Percentiles rank a stretch among this genome's conserved stretches.
Conservation (phyloP, 1,140 invertebrate species). For the Meloidogyne hapla region DNA sequence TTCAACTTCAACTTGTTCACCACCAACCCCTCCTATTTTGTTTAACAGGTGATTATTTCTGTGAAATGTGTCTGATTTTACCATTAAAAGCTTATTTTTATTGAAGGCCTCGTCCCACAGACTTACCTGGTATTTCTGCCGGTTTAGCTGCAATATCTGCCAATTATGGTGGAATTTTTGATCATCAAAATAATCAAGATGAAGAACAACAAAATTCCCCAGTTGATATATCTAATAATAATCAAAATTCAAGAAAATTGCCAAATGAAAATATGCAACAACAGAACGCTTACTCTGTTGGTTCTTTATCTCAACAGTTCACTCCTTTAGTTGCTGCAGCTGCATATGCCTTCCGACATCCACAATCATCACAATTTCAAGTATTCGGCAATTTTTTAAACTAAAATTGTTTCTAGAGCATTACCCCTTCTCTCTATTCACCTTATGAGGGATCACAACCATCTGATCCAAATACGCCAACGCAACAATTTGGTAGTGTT, state of each 20-base stretch:
- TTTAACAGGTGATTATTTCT: too few relatives aligned
- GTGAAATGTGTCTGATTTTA: too few relatives aligned
- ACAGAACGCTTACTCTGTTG: background rate
- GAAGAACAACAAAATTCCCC: background rate
- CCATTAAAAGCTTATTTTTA: background rate
- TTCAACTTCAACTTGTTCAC: background rate
- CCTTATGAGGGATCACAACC: background rate
- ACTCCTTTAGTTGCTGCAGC: background rate
- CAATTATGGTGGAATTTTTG: conserved; percentile 20
- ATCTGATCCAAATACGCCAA: background rate
- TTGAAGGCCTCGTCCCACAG: background rate
- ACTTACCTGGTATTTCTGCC: background rate
- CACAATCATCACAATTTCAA: background rate
- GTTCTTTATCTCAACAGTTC: background rate
- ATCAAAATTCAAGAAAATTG: too few relatives aligned
- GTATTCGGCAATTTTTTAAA: too few relatives aligned
- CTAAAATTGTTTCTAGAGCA: background rate
- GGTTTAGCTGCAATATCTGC: conserved; percentile 17
- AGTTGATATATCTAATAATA: too few relatives aligned
- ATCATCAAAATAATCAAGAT: conserved; percentile 15
- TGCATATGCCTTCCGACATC: background rate
- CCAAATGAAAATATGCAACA: background rate
- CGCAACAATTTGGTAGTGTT: background rate
- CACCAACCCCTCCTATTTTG: background rate
- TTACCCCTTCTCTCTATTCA: background rate